A percentile compares a stretch with the other conserved stretches of the same genome.
These are phyloP conservation scores for Esox niger DNA, from an alignment of 2,113 vertebrate genomes.

Conservation along the genomic window DNA sequence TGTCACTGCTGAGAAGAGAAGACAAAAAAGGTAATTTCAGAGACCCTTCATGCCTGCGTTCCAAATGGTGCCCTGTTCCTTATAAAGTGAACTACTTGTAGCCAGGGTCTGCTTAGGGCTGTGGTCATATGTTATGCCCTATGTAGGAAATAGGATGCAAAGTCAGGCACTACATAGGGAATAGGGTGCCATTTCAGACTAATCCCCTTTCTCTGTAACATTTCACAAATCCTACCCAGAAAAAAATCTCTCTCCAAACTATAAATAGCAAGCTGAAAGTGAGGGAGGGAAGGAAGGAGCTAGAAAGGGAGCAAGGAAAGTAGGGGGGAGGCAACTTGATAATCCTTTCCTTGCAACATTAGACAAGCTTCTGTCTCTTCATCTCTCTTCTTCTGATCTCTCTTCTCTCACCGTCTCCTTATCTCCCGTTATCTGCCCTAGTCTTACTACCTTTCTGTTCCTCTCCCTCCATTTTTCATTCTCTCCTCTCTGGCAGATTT, in stretches of 20 bases:
- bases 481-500: slow-evolving; percentile 1
- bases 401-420: background rate
- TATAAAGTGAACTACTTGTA: too few relatives aligned
- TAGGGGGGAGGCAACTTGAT: too few relatives aligned
- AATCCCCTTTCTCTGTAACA: slow-evolving; percentile 6
- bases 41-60: slow-evolving; percentile 30
- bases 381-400: background rate
- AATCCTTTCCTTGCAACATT: background rate
- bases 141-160: too few relatives aligned
- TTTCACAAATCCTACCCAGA: slow-evolving; percentile 12
- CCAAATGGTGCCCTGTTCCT: too few relatives aligned
- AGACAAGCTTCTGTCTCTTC: background rate
- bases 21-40: slow-evolving; percentile 63
- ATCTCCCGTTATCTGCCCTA: background rate
- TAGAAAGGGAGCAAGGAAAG: too few relatives aligned
- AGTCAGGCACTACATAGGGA: slow-evolving; percentile 5
- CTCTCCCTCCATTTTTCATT: background rate
- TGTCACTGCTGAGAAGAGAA: slow-evolving; percentile 47
- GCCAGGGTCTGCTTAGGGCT: too few relatives aligned
- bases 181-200: too few relatives aligned
- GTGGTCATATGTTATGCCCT: too few relatives aligned
- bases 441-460: background rate
- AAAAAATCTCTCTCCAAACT: background rate
- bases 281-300: too few relatives aligned
- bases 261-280: background rate